phyloP scores from a whole-genome alignment of 2,888 invertebrate genomes.

The Rosalia funebris region DNA sequence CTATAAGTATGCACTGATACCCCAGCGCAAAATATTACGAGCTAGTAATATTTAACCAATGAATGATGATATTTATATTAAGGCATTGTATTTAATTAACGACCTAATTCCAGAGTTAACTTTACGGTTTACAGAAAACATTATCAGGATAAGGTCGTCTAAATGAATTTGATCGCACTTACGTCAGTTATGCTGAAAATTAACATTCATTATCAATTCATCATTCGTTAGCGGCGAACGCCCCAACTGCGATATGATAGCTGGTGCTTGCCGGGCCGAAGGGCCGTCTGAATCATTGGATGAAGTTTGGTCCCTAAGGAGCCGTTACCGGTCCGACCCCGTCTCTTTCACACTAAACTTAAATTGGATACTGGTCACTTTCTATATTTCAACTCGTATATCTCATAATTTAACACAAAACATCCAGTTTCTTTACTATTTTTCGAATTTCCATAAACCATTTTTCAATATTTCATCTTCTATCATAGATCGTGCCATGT shows the following conservation, averaged over 20 bases:
- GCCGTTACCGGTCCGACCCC: slow-evolving; percentile 63
- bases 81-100: no score
- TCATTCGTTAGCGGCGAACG: slow-evolving; percentile 28
- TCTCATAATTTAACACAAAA: slow-evolving; percentile 59
- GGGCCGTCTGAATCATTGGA: slow-evolving; percentile 62
- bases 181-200: slow-evolving; percentile 57
- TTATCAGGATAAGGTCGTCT: slow-evolving; percentile 33
- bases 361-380: slow-evolving; percentile 66
- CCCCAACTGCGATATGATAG: slow-evolving; percentile 58
- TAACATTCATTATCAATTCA: slow-evolving; percentile 61
- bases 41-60: no score
- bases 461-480: slow-evolving; percentile 29
- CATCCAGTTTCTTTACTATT: slow-evolving; percentile 40
- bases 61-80: no score
- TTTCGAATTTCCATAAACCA: slow-evolving; percentile 40
- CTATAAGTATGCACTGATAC: no score
- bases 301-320: slow-evolving; percentile 61
- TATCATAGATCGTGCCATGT: background rate
- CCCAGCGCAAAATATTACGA: no score
- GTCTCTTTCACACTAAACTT: slow-evolving; percentile 64
- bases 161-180: slow-evolving; percentile 57
- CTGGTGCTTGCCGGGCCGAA: slow-evolving; percentile 46
- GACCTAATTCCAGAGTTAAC: no score
- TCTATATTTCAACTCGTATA: slow-evolving; percentile 65
- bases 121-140: slow-evolving; percentile 25